A percentile compares a stretch with the other conserved stretches of the same genome.
Evolutionary conservation across 2,113 vertebrate genomes (phyloP).

Genomic region (Spilogale gracilis): DNA sequence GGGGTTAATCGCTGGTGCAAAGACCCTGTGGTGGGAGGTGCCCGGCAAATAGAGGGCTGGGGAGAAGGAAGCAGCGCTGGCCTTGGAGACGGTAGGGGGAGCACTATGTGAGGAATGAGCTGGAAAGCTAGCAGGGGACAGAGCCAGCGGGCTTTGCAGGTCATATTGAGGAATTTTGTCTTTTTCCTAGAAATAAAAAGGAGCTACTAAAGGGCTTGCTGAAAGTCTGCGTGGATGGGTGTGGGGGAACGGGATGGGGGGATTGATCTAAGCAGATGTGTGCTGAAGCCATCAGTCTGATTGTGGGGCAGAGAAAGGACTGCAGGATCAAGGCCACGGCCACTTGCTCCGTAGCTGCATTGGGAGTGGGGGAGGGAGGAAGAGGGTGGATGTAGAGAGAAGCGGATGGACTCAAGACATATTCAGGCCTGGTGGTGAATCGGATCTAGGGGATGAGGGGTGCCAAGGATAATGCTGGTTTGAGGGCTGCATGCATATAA

Average conservation of each 20-base stretch:
- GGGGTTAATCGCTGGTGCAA: neutral
- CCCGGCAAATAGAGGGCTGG: neutral
- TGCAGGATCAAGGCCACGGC: neutral
- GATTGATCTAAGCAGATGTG: neutral
- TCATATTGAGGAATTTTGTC: neutral
- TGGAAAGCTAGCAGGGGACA: neutral
- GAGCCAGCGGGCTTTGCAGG: neutral
- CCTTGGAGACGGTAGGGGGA: neutral
- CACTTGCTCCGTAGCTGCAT: neutral
- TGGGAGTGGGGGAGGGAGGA: neutral
- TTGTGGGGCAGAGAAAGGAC: neutral
- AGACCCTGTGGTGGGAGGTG: neutral
- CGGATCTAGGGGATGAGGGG: neutral
- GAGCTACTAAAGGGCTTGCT: neutral
- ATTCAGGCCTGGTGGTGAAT: neutral
- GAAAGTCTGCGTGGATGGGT: neutral
- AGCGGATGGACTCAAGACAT: neutral
- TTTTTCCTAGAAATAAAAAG: conserved; percentile 10
- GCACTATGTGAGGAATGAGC: neutral
- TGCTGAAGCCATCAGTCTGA: neutral
- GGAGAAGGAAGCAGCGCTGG: neutral
- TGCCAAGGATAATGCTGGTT: neutral
- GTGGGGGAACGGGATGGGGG: neutral
- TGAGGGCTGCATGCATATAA: neutral
- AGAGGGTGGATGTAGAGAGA: neutral